These are phyloP conservation scores for Dermatemys mawii DNA, from an alignment of 2,113 vertebrate genomes.

Conservation along the genomic window DNA sequence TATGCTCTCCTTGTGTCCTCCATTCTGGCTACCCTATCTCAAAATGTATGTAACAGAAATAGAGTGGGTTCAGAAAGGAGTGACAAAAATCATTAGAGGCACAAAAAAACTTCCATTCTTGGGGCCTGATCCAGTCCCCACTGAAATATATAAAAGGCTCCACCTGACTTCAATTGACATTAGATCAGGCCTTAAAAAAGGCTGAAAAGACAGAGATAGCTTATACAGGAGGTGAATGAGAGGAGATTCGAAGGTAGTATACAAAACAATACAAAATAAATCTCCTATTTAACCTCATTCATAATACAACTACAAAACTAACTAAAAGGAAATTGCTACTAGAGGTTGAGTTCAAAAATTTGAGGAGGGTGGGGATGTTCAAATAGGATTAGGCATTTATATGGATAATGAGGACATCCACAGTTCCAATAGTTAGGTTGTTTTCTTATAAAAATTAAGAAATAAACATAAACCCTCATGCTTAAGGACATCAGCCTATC, in stretches of 20 bases:
- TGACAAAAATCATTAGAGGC: neutral
- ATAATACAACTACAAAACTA: neutral
- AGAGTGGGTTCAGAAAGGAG: neutral
- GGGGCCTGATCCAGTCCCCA: neutral
- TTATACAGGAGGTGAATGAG: neutral
- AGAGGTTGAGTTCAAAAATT: slow-evolving; percentile 5
- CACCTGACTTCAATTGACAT: neutral
- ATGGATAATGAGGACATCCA: neutral
- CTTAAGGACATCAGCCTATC: neutral
- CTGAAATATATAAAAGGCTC: neutral
- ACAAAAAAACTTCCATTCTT: neutral
- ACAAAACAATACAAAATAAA: neutral
- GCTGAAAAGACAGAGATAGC: neutral
- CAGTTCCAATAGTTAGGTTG: neutral
- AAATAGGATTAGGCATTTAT: neutral
- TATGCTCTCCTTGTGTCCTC: neutral
- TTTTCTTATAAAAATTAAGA: neutral
- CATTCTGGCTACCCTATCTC: neutral
- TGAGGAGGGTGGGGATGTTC: neutral
- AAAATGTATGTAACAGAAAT: neutral
- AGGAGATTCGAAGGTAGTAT: neutral
- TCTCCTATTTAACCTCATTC: neutral
- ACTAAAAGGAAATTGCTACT: neutral
- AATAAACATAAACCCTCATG: neutral
- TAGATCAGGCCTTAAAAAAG: neutral